Conservation (phyloP, 1,140 invertebrate genomes). For the Aricia agestis region DNA sequence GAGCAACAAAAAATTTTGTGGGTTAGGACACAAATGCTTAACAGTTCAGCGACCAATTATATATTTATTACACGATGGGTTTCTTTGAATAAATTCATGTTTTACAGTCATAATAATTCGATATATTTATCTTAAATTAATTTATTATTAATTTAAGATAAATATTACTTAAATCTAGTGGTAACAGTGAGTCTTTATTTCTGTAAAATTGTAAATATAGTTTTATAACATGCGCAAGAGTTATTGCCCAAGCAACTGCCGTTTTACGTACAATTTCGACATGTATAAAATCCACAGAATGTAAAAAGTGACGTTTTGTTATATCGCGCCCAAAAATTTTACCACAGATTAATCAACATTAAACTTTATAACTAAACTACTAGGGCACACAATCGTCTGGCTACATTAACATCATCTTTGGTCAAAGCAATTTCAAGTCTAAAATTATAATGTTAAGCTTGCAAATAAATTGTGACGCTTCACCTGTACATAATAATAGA, state of each 20-base stretch:
- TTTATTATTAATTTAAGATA: no score
- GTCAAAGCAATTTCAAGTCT: neutral
- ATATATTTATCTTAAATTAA: no score
- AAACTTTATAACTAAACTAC: neutral
- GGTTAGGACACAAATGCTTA: no score
- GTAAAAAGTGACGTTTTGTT: constrained; percentile 26
- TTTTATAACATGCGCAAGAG: neutral
- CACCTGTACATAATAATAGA: constrained; percentile 32
- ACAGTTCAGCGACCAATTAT: no score
- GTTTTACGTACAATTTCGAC: neutral
- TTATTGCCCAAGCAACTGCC: neutral
- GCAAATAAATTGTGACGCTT: constrained; percentile 14
- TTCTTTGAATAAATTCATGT: no score
- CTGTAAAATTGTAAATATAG: no score
- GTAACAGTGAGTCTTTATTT: no score
- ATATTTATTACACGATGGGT: no score
- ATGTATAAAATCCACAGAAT: constrained; percentile 2
- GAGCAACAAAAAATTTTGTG: no score
- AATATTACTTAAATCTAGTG: no score
- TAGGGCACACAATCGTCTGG: neutral
- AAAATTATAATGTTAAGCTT: neutral
- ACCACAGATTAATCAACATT: neutral
- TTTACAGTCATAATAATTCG: no score
- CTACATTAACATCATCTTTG: neutral
- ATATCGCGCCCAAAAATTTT: constrained; percentile 20